Base-by-base conservation (phyloP, 2,888 invertebrate species). In the Muscina levida region DNA sequence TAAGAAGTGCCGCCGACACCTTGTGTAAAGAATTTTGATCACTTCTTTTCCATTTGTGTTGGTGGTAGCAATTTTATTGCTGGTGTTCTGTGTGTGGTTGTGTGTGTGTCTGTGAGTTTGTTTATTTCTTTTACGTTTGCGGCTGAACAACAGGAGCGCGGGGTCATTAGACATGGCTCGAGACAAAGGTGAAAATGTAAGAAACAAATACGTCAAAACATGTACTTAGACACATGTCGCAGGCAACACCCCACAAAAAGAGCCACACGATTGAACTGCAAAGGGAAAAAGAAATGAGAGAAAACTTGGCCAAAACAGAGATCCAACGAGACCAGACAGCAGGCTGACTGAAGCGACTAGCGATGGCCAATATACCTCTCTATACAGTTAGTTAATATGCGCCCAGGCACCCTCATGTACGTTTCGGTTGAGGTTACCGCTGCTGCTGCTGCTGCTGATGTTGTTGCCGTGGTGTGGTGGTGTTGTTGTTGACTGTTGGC, bases 151-250 rank as follows among this genome's bases (percentile, higher is more conserved):
- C 77, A 81, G 73, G 73, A 77, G 77, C 71, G 62, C 74, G 67
- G 71, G 77, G 77, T 81, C 71, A 77, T 48, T 68, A 39, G 46
- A 67, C 62, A 67, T 74, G 67, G 57, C 67, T 71, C 46, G 59
- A 68, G 53, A 77, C 73, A 77, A 77, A 77, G 77, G 73, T 80
- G 80, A 80, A 77, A 77, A 74, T 72, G 48, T 77, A 81, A 46
- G 53, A 71, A 74, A 80, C 66, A 67, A 81, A 77, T 74, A 81
- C 73, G 77, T 81, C 80, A 81, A 77, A 81, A 81, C 80, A 77
- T 81, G 73, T 77, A 81, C 80, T 77, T 68, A 71, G 80, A 81
- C 80, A 77, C 80, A 81, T 81, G 80, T 81, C 80, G 77, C 77
- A 74, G 80, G 80, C 77, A 81, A 81, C 80, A 81, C 80, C 80